Base-by-base conservation (phyloP, 2,797 vertebrate species). In the Coreius guichenoti region DNA sequence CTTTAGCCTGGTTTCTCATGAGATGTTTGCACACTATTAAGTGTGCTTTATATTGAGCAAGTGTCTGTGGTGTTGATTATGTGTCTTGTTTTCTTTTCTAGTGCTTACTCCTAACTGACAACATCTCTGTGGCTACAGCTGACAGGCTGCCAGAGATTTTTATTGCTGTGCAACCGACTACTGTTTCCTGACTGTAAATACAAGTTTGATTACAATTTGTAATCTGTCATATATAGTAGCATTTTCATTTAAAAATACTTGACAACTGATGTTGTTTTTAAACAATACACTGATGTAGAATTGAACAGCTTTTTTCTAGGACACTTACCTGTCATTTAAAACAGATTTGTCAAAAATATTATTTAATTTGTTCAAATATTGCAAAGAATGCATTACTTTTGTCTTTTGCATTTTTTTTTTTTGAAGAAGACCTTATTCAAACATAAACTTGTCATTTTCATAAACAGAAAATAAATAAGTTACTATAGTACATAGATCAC, bases 131-230 rank as follows among this genome's bases (percentile, higher is more conserved):
- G 12, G 13, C 43, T n/a, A n/a, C 43, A 5, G 26, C 26, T 49
- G 68, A 23, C 13, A 43, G 23, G 31, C 56, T 83, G 58, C 43
- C 4, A 16, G 58, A 49, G 39, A 36, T 78, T 45, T 33, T 36
- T n/a, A 61, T 51, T 83, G 70, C 81, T 63, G 45, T 63, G 56
- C 43, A 65, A 82, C 43, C 12, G 13, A 23, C 16, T 29, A 4
- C 36, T 9, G 16, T 58, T 82, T 29, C 4, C 11, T 73, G 6
- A 23, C 26, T 82, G 13, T 69, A n/a, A 67, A 39, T 16, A 2
- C 11, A 4, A 45, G 33, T 69, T 75, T 33, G 26, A 80, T 75
- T 75, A 79, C 58, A 78, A 33, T 68, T 33, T 80, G 29, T 69
- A 69, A 47, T 73, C 33, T 69, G 47, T 75, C 29, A 31, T 17